Evolutionary conservation across 2,888 invertebrate species (phyloP).

Genomic region (Stomorhina lunata): DNA sequence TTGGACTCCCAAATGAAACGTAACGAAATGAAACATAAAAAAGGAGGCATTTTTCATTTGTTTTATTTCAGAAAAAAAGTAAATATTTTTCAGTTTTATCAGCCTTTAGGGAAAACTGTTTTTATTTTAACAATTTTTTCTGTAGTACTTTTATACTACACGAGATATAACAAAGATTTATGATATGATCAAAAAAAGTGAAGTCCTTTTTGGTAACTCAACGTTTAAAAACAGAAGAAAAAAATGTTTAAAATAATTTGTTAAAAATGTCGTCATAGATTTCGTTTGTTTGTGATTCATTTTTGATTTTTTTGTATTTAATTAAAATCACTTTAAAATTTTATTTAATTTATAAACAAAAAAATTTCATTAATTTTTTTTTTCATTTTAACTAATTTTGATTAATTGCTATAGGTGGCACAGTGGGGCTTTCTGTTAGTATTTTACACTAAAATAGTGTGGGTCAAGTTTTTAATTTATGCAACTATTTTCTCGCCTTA

Average conservation of each 20-base stretch:
- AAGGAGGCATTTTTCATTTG: constrained; percentile 46
- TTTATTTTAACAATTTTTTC: neutral
- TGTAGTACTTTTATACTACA: neutral
- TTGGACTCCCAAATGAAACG: too few species aligned
- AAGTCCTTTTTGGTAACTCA: constrained; percentile 30
- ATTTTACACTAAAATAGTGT: too few species aligned
- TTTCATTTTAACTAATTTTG: constrained; percentile 44
- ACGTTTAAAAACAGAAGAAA: neutral
- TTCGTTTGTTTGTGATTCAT: neutral
- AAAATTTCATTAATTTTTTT: neutral
- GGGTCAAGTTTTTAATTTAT: too few species aligned
- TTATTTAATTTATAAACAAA: neutral
- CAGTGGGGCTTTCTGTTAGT: too few species aligned
- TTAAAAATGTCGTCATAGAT: constrained; percentile 16
- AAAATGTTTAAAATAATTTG: constrained; percentile 32
- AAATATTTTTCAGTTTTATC: constrained; percentile 48
- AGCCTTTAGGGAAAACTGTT: constrained; percentile 50
- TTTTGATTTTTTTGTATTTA: neutral
- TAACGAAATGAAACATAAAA: constrained; percentile 1
- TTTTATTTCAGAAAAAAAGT: too few species aligned
- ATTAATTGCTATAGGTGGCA: constrained; percentile 18
- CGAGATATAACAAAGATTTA: constrained; percentile 20
- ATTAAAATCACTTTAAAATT: neutral
- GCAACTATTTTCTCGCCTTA: too few species aligned
- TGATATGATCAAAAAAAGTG: constrained; percentile 2